Evolutionary conservation across 1,140 invertebrate genomes (phyloP).

Genomic region (Drosophila mojavensis): DNA sequence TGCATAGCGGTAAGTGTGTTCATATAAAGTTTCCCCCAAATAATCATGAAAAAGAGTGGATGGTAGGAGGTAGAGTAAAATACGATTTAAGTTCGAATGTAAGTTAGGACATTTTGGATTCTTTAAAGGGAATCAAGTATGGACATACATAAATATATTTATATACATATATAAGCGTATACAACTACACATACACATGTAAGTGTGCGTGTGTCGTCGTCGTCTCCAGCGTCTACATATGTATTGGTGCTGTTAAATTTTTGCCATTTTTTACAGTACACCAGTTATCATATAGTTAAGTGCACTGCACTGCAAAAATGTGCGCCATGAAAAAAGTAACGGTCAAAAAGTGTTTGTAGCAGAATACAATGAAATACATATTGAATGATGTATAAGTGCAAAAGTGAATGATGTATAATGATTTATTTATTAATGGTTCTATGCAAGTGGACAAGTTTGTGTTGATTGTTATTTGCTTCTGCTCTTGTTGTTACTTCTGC

Average conservation of each 20-base stretch:
- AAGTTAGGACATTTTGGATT: constrained; percentile 26
- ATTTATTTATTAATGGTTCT: not conserved
- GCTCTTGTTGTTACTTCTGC: constrained; percentile 24
- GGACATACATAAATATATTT: constrained; percentile 1
- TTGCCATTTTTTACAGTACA: constrained; percentile 53
- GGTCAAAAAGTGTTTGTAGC: not conserved
- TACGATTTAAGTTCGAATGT: constrained; percentile 28
- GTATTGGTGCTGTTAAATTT: constrained; percentile 31
- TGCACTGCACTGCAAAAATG: constrained; percentile 24
- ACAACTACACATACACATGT: not conserved
- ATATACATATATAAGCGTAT: not conserved
- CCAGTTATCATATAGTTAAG: constrained; percentile 33
- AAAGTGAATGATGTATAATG: not conserved
- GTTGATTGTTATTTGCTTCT: constrained; percentile 14
- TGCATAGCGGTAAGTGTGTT: constrained; percentile 60
- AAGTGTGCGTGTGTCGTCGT: constrained; percentile 31
- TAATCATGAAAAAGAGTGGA: not conserved
- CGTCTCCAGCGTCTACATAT: constrained; percentile 10
- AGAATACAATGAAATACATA: not conserved
- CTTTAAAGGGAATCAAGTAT: constrained; percentile 25
- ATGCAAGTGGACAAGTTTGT: not conserved
- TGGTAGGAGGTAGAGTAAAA: not conserved
- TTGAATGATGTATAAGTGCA: not conserved
- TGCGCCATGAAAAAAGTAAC: constrained; percentile 4
- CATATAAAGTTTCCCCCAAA: constrained; percentile 7